phyloP scores from a whole-genome alignment of 2,113 vertebrate species.

The Herpailurus yagouaroundi region DNA sequence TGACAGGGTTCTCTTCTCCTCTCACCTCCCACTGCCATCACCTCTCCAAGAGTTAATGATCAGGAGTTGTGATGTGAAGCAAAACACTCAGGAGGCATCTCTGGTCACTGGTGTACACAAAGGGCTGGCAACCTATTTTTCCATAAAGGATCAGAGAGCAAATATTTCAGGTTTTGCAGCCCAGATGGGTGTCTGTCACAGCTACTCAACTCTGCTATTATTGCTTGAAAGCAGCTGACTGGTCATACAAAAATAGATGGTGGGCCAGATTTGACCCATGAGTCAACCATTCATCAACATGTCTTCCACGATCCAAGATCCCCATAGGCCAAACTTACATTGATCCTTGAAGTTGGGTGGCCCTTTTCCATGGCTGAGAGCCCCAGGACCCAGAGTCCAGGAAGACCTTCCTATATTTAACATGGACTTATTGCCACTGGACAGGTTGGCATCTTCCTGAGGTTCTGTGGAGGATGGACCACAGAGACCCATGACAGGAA shows the following conservation, averaged over 20 bases:
- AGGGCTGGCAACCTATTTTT: neutral
- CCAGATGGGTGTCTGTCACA: neutral
- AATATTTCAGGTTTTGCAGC: neutral
- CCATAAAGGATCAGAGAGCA: neutral
- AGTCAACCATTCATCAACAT: neutral
- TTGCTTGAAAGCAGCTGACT: neutral
- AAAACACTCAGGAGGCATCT: neutral
- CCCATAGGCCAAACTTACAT: neutral
- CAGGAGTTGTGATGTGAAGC: neutral
- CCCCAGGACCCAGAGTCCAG: neutral
- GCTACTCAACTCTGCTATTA: neutral
- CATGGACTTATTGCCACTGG: neutral
- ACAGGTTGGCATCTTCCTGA: neutral
- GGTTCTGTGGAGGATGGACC: neutral
- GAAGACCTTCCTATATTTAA: neutral
- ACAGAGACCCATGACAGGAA: neutral
- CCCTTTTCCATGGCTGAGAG: neutral
- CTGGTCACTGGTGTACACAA: neutral
- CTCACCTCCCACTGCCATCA: neutral
- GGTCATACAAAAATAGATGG: neutral
- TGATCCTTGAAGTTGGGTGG: neutral
- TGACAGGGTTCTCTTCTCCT: neutral
- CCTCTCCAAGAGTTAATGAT: neutral
- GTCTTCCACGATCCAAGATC: neutral
- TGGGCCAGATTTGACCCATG: rapidly evolving